Conservation (phyloP, 2,113 vertebrate genomes). For the Paralichthys olivaceus region DNA sequence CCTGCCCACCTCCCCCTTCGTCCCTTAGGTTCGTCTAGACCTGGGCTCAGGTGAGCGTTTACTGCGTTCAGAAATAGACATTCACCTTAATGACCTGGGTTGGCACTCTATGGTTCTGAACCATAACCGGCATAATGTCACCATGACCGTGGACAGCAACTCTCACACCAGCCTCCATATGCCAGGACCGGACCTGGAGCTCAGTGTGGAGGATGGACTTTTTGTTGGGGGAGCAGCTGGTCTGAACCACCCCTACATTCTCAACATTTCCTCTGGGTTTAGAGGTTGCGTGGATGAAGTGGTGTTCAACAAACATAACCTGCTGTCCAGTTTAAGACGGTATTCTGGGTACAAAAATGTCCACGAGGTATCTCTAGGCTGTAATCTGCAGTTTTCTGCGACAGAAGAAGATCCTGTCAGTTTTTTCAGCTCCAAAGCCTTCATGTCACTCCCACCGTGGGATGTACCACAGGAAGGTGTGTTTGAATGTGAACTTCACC, state of each 20-base stretch:
- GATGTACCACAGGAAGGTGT: slow-evolving; percentile 71
- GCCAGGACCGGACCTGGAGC: slow-evolving; percentile 77
- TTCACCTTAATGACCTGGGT: slow-evolving; percentile 82
- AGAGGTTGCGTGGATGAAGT: slow-evolving; percentile 87
- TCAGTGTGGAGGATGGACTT: slow-evolving; percentile 86
- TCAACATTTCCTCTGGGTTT: slow-evolving; percentile 72
- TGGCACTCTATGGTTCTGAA: slow-evolving; percentile 87
- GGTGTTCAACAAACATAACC: slow-evolving; percentile 85
- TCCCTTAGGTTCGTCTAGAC: slow-evolving; percentile 84
- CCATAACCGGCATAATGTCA: slow-evolving; percentile 77
- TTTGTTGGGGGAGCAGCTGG: slow-evolving; percentile 82
- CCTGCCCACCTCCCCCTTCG: background rate
- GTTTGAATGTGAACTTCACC: slow-evolving; percentile 84
- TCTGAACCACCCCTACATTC: slow-evolving; percentile 78
- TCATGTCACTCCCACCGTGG: slow-evolving; percentile 84
- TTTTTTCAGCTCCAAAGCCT: slow-evolving; percentile 91
- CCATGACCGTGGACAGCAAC: slow-evolving; percentile 82
- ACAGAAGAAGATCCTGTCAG: slow-evolving; percentile 85
- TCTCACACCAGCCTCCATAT: slow-evolving; percentile 71
- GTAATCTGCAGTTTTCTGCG: slow-evolving; percentile 88
- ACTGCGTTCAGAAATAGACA: slow-evolving; percentile 80
- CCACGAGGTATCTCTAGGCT: slow-evolving; percentile 88
- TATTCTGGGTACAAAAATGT: slow-evolving; percentile 85
- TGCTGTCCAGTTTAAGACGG: slow-evolving; percentile 84
- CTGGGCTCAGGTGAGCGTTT: slow-evolving; percentile 81